Evolutionary conservation across 2,888 invertebrate species (phyloP), one percentile per base, ranked within the genome.

Genomic region (Drosophila neonasuta): DNA sequence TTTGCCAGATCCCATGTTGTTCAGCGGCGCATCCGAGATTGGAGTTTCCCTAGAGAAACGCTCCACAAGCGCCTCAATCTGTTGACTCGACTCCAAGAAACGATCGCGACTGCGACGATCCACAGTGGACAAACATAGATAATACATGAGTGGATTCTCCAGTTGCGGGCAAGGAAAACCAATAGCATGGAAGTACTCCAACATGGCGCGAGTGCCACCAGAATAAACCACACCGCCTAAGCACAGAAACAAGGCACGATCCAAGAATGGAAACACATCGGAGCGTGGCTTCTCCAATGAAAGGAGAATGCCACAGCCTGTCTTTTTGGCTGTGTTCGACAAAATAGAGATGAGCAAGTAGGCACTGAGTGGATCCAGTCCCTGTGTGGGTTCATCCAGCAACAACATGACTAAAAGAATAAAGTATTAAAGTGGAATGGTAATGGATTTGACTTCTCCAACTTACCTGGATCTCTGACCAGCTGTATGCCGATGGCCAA

Each of bases 81-180:
- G 97, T 80, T 96, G 96, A 88, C 97, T 97, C 1, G 98, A 98
- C 88, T 98, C 97, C 45, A 97, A 92, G 88, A 99, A 98, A 24
- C 97, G 93, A 88, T 98, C 98, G 11, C 97, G 93, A 0, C 97
- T 97, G 41, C 91, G 89, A 30, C 93, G 89, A 89, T 94, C 94
- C 15, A 94, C 94, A 1, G 94, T 94, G 60, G 93, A 93, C 13
- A 94, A 89, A 77, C 94, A 94, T 57, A 94, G 92, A 89, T 98
- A 99, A 91, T 98, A 99, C 96, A 98, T 98, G n/a, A 99, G 92
- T 0, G 99, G 99, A 91, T 99, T 99, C 89, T 99, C 99, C 51
- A 98, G 92, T 88, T 97, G 97, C 0, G 99, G 99, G 90, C 99
- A 99, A 0, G 98, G 98, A 89, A 98, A 98, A 2, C 99, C 99